Conservation (phyloP, 2,797 vertebrate genomes). For the Karalla daura region DNA sequence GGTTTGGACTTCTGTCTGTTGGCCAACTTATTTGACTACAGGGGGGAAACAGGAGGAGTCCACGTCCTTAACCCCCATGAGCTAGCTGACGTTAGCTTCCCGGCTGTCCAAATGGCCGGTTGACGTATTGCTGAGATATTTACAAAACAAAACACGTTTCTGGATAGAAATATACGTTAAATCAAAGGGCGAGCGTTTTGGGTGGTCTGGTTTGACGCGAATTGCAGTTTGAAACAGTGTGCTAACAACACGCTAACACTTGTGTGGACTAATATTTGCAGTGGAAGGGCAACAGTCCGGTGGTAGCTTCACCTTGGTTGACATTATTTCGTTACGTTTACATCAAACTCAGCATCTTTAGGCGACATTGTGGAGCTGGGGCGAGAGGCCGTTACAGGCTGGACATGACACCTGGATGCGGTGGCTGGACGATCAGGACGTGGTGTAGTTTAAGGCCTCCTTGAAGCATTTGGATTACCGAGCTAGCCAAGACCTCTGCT, state of each 20-base stretch:
- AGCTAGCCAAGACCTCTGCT: conserved; percentile 59
- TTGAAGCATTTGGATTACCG: conserved; percentile 64
- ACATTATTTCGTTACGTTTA: conserved; percentile 3
- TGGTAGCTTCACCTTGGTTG: conserved; percentile 51
- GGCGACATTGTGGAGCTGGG: neutral
- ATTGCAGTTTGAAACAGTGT: conserved; percentile 20
- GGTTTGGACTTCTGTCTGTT: too few relatives aligned
- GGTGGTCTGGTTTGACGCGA: too few relatives aligned
- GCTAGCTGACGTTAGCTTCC: conserved; percentile 41
- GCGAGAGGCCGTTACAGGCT: conserved; percentile 14
- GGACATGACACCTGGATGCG: conserved; percentile 47
- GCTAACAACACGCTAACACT: conserved; percentile 44
- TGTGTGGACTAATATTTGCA: conserved; percentile 15
- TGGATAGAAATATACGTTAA: too few relatives aligned
- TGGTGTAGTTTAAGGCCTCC: conserved; percentile 77
- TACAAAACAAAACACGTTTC: too few relatives aligned
- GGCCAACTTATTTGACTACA: conserved; percentile 12
- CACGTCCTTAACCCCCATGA: conserved; percentile 41
- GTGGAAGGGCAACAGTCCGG: conserved; percentile 30
- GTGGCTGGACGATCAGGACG: conserved; percentile 57
- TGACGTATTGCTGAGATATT: conserved; percentile 1
- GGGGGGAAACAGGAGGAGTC: conserved; percentile 12
- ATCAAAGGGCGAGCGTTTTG: too few relatives aligned
- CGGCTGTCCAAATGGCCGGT: conserved; percentile 7
- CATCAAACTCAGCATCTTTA: neutral